Evolutionary conservation across 2,797 vertebrate genomes (phyloP).

Genomic region (Rhinichthys osculus): DNA sequence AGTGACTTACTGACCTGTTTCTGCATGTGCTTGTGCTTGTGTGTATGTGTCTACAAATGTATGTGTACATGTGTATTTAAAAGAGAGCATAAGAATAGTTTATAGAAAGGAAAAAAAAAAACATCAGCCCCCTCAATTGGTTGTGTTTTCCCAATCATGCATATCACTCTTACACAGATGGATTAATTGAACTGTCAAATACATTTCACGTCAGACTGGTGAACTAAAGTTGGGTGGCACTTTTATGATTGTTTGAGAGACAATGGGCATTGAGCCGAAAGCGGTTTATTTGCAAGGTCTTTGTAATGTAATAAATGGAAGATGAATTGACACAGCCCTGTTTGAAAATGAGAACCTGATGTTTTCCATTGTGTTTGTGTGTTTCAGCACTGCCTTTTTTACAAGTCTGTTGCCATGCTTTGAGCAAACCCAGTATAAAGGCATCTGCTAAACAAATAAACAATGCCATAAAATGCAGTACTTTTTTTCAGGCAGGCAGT

Average conservation of each 20-base stretch:
- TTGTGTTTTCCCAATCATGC: conserved; percentile 6
- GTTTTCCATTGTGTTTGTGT: conserved; percentile 63
- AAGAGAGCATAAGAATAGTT: neutral
- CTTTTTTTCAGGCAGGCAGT: conserved; percentile 59
- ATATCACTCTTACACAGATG: neutral
- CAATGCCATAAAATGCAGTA: conserved; percentile 72
- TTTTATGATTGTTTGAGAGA: conserved; percentile 32
- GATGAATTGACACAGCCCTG: conserved; percentile 32
- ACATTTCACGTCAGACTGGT: conserved; percentile 10
- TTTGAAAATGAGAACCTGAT: conserved; percentile 64
- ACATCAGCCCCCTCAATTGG: neutral
- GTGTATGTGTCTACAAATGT: conserved; percentile 10
- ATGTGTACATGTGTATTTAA: conserved; percentile 1
- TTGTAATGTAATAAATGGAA: conserved; percentile 49
- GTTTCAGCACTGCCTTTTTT: conserved; percentile 66
- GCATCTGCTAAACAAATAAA: conserved; percentile 72
- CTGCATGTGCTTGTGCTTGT: neutral
- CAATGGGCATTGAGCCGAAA: neutral
- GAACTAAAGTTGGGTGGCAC: neutral
- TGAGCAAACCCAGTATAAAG: conserved; percentile 60
- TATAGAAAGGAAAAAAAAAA: neutral
- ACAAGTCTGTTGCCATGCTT: conserved; percentile 65
- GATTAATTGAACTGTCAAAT: conserved; percentile 30
- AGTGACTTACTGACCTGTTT: conserved; percentile 14
- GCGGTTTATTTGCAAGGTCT: conserved; percentile 55